Evolutionary conservation across 2,888 invertebrate genomes (phyloP).

Genomic region (Bombyx huttoni): DNA sequence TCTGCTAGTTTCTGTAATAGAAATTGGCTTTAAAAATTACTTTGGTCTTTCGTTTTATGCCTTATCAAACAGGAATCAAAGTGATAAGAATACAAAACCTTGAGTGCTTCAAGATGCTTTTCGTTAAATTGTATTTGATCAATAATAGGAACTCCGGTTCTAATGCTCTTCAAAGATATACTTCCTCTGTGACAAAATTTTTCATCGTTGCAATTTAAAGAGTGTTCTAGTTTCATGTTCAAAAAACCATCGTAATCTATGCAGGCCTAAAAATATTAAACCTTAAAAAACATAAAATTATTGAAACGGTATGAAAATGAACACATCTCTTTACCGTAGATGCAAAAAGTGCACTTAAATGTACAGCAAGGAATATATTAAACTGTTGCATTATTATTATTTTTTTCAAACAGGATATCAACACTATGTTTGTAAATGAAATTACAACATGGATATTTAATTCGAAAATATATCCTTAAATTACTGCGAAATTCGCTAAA

Average conservation of each 20-base stretch:
- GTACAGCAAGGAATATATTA: no score
- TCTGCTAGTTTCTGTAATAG: constrained; percentile 74
- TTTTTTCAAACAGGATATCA: no score
- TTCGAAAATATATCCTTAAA: no score
- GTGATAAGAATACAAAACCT: constrained; percentile 38
- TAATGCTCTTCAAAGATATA: constrained; percentile 79
- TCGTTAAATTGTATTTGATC: constrained; percentile 74
- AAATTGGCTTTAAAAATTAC: not conserved
- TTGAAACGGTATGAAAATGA: not conserved
- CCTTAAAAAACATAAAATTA: not conserved
- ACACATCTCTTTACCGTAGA: not conserved
- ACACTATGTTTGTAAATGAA: no score
- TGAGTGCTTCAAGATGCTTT: constrained; percentile 69
- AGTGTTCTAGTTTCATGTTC: constrained; percentile 79
- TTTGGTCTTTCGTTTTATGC: no score
- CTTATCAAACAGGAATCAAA: not conserved
- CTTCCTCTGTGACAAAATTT: constrained; percentile 78
- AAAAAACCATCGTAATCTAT: constrained; percentile 84
- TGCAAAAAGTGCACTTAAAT: no score
- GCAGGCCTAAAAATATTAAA: constrained; percentile 25
- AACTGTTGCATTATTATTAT: no score
- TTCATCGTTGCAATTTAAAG: constrained; percentile 68
- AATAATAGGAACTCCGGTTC: constrained; percentile 75
- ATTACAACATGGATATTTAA: no score
- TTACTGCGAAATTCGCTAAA: no score